phyloP scores from a whole-genome alignment of 1,140 invertebrate species.

The Papilio helenus region DNA sequence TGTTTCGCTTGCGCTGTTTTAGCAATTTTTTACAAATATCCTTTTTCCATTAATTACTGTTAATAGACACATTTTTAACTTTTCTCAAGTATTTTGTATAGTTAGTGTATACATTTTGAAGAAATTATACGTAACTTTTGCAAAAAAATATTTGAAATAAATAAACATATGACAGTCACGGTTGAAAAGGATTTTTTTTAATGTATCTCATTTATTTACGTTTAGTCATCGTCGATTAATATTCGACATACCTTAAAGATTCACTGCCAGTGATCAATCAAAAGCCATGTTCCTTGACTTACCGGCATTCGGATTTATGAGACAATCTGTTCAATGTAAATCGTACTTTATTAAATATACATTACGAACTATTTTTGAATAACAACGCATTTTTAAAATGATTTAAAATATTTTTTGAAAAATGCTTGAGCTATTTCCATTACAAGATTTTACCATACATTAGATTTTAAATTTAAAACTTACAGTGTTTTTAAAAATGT shows the following conservation, averaged over 20 bases:
- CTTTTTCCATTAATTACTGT: background rate
- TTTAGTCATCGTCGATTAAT: slow-evolving; percentile 75
- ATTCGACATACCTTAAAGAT: slow-evolving; percentile 65
- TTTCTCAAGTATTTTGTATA: too few relatives aligned
- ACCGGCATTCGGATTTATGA: background rate
- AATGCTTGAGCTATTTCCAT: background rate
- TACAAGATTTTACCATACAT: background rate
- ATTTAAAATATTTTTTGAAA: background rate
- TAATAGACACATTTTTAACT: too few relatives aligned
- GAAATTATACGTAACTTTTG: background rate
- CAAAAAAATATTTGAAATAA: slow-evolving; percentile 44
- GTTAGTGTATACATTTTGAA: background rate
- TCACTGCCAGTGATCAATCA: slow-evolving; percentile 72
- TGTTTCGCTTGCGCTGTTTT: background rate
- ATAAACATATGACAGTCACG: slow-evolving; percentile 44
- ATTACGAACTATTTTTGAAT: background rate
- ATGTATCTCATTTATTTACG: slow-evolving; percentile 70
- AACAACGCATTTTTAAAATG: background rate
- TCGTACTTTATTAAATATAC: background rate
- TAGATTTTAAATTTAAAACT: background rate
- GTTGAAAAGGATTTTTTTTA: slow-evolving; percentile 55
- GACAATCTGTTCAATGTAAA: background rate
- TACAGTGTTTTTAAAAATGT: background rate
- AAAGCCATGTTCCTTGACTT: slow-evolving; percentile 42
- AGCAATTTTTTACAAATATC: background rate